Evolutionary conservation across 2,888 invertebrate species (phyloP), one percentile per base, ranked within the genome.

Genomic region (Heliconius ethilla): DNA sequence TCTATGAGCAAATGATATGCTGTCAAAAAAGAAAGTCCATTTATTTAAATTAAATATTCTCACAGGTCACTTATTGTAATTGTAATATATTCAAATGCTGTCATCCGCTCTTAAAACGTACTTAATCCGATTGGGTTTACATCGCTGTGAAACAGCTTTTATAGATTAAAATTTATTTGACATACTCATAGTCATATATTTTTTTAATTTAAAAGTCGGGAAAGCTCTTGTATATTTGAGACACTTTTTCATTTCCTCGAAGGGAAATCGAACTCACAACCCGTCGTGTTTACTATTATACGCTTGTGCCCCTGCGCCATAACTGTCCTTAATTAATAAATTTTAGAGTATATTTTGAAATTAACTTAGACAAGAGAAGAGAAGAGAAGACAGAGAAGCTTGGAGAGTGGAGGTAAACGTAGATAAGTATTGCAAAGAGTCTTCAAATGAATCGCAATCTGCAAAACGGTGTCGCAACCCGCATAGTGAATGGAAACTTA

Each of bases 21-120:
- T 67, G 2, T 37, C 37, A 37, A 72, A 72, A 33, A 33, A 33
- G 55, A 55, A 33, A 29, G 13, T 70, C 70, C n/a, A 59, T 72
- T 59, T 72, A 7, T 2, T 29, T 29, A 29, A 2, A 72, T 59
- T 72, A 59, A 72, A 74, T 45, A 74, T 74, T 74, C n/a, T 11
- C 45, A 45, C 27, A 74, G 59, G 59, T 72, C 72, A 59, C 72
- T 59, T 72, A 65, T 40, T 63, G 63, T 65, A 40, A 74, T 74
- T 74, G 29, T 40, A 65, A 65, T 40, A 74, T 74, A 63, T 74
- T 63, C 63, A 63, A 45, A 74, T 63, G 37, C 62, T 74, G 63
- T 74, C 63, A 63, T 22, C 22, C 63, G 63, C 63, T 74, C 63
- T 25, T 74, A 74, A 74, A 65, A 45, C 74, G 70, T 72, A 63